Evolutionary conservation across 2,113 vertebrate species (phyloP), one percentile per base, ranked within the genome.

Genomic region (Labrus mixtus): DNA sequence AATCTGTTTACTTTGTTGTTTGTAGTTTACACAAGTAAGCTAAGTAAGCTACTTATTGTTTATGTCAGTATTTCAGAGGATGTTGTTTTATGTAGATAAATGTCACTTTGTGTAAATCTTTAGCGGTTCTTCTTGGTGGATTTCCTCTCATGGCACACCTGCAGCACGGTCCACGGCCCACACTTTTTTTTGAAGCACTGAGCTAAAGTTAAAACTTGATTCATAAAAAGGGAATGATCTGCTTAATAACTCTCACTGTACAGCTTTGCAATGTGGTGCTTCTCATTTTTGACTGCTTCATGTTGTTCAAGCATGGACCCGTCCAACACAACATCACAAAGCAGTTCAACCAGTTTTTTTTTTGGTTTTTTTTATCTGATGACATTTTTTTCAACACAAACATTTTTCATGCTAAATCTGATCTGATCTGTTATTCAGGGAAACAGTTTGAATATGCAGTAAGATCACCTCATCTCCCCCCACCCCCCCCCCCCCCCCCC

Each of bases 381-480:
- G n/a, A 41, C 19, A 23, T 29, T n/a, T 57, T 10, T 29, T n/a
- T 57, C 8, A 43, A 3, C 17, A 48, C 3, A 29, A 10, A 50
- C 4, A 13, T 59, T 81, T 79, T 2, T 69, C 7, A 57, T 25
- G 39, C 0, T 9, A 15, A 66, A 67, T 70, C 48, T 19, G 25
- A 67, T 70, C 48, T 19, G 25, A 65, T 36, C 11, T 22, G 9
- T 75, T 36, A 69, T 7, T 76, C 56, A 69, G 48, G 20, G 10
- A 85, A 76, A 45, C 36, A 17, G 53, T 68, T 70, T 82, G 56
- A 68, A 71, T 45, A 72, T 10, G 0, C 51, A 48, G 0, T 58
- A 63, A 57, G 69, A 74, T 57, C 81, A 74, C 48, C 66, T 57
- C 50, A 20, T 62, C 46, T 68, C 15, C 17, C 54, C 46, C 54